Percentiles rank a stretch among this genome's conserved stretches.
These are phyloP conservation scores for Procambarus virginalis DNA, from an alignment of 1,140 invertebrate species.

Conservation along the genomic window DNA sequence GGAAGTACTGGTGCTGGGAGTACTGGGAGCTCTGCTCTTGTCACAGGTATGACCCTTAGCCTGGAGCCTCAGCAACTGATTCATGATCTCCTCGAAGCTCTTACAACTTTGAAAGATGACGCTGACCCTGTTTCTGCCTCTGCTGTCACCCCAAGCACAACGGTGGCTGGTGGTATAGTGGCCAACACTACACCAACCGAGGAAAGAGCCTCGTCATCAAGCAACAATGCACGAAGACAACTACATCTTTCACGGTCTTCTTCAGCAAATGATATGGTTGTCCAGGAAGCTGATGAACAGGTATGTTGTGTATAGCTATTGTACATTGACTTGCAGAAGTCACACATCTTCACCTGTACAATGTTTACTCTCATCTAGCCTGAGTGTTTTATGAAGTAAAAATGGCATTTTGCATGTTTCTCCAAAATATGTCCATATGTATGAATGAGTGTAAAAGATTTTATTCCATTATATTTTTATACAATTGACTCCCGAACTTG, in stretches of 20 bases:
- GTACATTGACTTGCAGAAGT: no score
- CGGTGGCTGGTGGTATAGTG: background rate
- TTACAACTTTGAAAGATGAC: conserved; percentile 76
- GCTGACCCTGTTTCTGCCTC: conserved; percentile 11
- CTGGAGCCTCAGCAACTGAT: conserved; percentile 79
- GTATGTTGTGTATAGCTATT: conserved; percentile 8
- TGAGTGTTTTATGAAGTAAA: no score
- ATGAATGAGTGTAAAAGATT: no score
- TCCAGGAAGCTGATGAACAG: conserved; percentile 69
- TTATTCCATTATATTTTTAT: no score
- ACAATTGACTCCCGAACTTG: no score
- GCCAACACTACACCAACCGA: conserved; percentile 62
- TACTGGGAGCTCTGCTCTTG: background rate
- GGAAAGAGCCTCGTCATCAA: conserved; percentile 31
- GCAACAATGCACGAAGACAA: conserved; percentile 28
- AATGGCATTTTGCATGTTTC: no score
- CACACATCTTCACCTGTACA: no score
- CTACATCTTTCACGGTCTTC: conserved; percentile 66
- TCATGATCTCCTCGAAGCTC: conserved; percentile 81
- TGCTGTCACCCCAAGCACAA: background rate
- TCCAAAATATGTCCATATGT: no score
- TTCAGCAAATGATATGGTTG: conserved; percentile 69
- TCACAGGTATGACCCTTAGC: conserved; percentile 27
- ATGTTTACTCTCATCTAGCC: no score
- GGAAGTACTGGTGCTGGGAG: conserved; percentile 1